phyloP scores from a whole-genome alignment of 2,113 vertebrate genomes.

The Paramormyrops kingsleyae region DNA sequence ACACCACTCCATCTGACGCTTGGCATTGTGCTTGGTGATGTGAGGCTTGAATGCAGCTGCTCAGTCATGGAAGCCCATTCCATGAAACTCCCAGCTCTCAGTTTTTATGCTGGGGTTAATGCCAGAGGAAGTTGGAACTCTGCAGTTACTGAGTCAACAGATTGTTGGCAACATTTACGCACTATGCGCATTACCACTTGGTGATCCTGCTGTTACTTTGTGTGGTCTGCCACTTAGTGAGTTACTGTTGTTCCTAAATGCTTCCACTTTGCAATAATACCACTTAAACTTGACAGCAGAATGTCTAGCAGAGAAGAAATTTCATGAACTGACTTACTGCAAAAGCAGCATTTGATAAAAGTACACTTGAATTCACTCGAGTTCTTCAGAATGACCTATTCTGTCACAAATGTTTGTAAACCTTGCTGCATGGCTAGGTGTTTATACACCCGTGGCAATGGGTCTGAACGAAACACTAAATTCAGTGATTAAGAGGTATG shows the following conservation, averaged over 20 bases:
- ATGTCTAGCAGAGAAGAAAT: not conserved
- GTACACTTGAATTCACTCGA: not conserved
- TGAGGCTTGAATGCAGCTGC: not conserved
- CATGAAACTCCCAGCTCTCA: not conserved
- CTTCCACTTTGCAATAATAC: not conserved
- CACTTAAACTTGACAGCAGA: not conserved
- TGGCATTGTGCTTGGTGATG: not conserved
- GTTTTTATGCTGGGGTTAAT: not conserved
- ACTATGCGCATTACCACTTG: not conserved
- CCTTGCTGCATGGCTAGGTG: not conserved
- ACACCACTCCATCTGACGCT: not conserved
- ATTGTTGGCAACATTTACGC: not conserved
- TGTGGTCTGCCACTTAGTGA: not conserved
- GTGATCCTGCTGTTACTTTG: not conserved
- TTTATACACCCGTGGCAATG: not conserved
- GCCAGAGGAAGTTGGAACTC: not conserved
- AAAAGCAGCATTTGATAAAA: not conserved
- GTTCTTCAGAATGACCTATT: not conserved
- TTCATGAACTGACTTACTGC: not conserved
- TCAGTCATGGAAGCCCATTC: not conserved
- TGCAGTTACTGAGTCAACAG: not conserved
- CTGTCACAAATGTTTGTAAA: not conserved
- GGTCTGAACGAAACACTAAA: not conserved
- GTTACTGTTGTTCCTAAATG: not conserved
- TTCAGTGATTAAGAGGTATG: not conserved